Evolutionary conservation across 2,797 vertebrate species (phyloP).

Genomic region (Buphagus erythrorhynchus): DNA sequence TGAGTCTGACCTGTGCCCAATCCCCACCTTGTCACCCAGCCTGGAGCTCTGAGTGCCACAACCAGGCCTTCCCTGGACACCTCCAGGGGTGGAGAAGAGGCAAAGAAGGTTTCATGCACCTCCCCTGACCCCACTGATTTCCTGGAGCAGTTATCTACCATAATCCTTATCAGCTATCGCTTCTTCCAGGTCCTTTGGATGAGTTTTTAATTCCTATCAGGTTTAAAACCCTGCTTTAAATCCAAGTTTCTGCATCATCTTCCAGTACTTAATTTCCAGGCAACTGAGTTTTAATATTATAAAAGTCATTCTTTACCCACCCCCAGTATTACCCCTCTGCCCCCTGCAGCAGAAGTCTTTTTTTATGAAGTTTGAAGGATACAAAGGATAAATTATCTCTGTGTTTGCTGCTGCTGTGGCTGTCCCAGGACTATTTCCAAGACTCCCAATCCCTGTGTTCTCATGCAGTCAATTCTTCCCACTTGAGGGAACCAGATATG

Average conservation of each 20-base stretch:
- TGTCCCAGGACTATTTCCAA: neutral
- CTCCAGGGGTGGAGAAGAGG: neutral
- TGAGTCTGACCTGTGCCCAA: fast-evolving
- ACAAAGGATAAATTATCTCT: neutral
- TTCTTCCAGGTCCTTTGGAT: neutral
- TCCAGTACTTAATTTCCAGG: neutral
- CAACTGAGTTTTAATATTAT: neutral
- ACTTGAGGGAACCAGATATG: neutral
- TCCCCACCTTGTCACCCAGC: neutral
- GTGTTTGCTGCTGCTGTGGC: neutral
- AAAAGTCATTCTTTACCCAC: neutral
- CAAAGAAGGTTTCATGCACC: neutral
- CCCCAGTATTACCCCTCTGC: fast-evolving
- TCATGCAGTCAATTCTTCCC: neutral
- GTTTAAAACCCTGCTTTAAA: neutral
- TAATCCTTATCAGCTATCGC: neutral
- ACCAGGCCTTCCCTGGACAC: neutral
- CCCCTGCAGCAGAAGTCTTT: neutral
- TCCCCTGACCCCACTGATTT: neutral
- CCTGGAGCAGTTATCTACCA: neutral
- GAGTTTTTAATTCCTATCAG: neutral
- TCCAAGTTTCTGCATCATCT: neutral
- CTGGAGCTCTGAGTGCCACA: neutral
- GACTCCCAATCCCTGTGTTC: neutral
- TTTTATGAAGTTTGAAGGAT: neutral